Evolutionary conservation across 2,888 invertebrate species (phyloP), one percentile per base, ranked within the genome.

Genomic region (Drosophila meridionalis): DNA sequence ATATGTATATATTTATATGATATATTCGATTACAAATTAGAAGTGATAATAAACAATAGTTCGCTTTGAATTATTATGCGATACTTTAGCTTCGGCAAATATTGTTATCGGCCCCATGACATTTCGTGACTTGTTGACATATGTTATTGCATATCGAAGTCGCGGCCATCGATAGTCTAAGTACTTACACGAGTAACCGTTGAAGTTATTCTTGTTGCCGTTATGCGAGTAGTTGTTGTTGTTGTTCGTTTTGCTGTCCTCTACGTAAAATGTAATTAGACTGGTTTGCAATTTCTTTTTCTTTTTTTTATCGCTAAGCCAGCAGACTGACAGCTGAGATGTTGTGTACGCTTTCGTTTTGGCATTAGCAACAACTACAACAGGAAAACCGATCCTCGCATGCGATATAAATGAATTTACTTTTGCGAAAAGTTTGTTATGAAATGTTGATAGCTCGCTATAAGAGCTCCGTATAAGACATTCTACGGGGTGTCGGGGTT

Each of bases 241-340:
- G 9, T 45, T 53, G 8, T 42, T 60, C 20, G 26, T 12, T 47
- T 50, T 26, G 28, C 47, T 40, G 47, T 20, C 20, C 45, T 55
- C 30, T 56, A 11, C 47, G 65, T 53, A 68, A 58, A 64, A 52
- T 76, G 69, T 62, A 76, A 53, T 76, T 20, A 69, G 87, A 78
- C 82, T 71, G 82, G 82, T 73, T 81, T 71, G 4, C 30, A 38
- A 42, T 53, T 53, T 20, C 20, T 28, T 7, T 26, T 2, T 12
- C 30, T 26, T 2, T 12, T 36, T 30, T 32, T 5, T 30, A 28
- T 28, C 26, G 36, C 28, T 32, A 26, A 40, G 30, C 52, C 55
- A 38, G 12, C 47, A 28, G 61, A 45, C 48, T 58, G 43, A n/a
- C 73, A 73, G 60, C 45, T 61, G 66, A 53, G n/a, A 45, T 53